Base-by-base conservation (phyloP, 2,888 invertebrate genomes). In the Lasioglossum figueresi region DNA sequence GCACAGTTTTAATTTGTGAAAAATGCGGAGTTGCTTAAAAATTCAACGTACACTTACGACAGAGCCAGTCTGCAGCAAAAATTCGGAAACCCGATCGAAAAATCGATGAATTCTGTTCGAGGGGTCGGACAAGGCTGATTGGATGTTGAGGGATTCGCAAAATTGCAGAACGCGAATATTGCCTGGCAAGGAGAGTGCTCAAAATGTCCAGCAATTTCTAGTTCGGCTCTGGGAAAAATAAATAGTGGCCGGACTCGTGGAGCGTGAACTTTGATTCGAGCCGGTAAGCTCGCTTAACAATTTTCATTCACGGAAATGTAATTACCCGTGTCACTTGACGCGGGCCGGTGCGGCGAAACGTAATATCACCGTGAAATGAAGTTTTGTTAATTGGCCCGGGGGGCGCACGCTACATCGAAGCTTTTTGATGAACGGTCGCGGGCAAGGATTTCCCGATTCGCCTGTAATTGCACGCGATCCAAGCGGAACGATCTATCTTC, bases 361-460 rank as follows among this genome's bases (percentile, higher is more conserved):
- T 27, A 72, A 72, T 72, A 45, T 31, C 72, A 12, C 45, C 45
- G 45, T 45, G 31, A 72, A 72, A 43, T 72, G 72, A 72, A 72
- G 31, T 72, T 72, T 45, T 34, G 72, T 19, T 31, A 31, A 72
- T 72, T 31, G 72, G 31, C 3, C 31, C 31, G 31, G n/a, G 31
- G 63, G 16, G 63, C 27, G 31, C 63, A 63, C 63, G 63, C 63
- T 63, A 63, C 63, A 63, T 63, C 63, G 63, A 63, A 63, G 63
- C 63, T 63, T 63, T 63, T 63, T 63, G 63, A 63, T 63, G 63
- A 63, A 63, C 63, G 63, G 27, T 27, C 14, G 31, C 31, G 14
- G 6, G n/a, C 31, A 31, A 31, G 63, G 63, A 63, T n/a, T 16
- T 63, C 63, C 63, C 63, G 63, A 63, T 63, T 31, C 16, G 59